phyloP scores from a whole-genome alignment of 1,140 invertebrate genomes.

The Neotoxoptera formosana region DNA sequence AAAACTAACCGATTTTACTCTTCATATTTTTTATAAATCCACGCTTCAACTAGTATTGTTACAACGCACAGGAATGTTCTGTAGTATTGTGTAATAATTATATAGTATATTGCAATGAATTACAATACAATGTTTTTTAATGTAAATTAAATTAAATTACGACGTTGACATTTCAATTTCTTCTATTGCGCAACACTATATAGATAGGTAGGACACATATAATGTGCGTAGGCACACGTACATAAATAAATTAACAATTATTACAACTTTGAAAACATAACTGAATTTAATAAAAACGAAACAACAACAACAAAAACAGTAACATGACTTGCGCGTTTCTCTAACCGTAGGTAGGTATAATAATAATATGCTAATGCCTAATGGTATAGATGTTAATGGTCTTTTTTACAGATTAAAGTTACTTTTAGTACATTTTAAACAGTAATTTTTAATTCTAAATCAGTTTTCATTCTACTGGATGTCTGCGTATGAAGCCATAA shows the following conservation, averaged over 20 bases:
- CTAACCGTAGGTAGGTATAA: neutral
- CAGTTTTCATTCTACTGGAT: neutral
- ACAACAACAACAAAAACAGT: neutral
- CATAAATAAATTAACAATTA: conserved; percentile 4
- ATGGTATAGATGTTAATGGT: neutral
- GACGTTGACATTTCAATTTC: neutral
- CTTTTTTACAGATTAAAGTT: neutral
- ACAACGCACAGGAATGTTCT: neutral
- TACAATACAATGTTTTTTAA: conserved; percentile 1
- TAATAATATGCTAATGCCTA: neutral
- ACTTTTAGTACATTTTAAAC: neutral
- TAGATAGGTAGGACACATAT: neutral
- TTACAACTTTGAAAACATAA: neutral
- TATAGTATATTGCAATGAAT: neutral
- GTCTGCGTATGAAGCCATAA: neutral
- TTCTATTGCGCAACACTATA: neutral
- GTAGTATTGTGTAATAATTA: neutral
- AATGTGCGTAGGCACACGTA: neutral
- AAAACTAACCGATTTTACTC: no score
- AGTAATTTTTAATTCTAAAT: neutral
- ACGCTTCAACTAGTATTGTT: no score
- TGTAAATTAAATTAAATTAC: neutral
- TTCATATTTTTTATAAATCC: no score
- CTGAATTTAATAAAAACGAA: neutral
- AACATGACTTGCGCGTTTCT: neutral